These are phyloP conservation scores for Mellilla xanthometata DNA, from an alignment of 2,888 invertebrate species.

Conservation along the genomic window DNA sequence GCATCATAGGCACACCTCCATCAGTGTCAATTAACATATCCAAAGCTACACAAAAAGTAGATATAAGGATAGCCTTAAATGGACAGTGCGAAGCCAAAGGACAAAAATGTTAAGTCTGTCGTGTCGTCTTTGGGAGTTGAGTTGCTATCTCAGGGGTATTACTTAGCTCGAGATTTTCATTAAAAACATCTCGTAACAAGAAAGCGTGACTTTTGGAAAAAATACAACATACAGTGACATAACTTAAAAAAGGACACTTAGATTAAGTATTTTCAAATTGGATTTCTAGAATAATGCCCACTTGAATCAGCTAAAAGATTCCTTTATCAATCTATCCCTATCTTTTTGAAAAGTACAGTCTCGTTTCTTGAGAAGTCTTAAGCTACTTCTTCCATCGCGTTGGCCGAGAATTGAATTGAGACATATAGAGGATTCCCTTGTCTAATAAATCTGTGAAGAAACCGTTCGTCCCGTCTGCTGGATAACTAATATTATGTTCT, in stretches of 20 bases:
- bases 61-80: not conserved
- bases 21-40: conserved; percentile 69
- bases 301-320: conserved; percentile 1
- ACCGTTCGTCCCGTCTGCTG: conserved; percentile 27
- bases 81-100: too few species aligned
- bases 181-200: not conserved
- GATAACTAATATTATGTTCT: conserved; percentile 14
- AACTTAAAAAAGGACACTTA: not conserved
- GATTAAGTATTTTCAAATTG: not conserved
- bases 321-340: conserved; percentile 6
- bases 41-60: conserved; percentile 18
- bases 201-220: not conserved
- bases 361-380: conserved; percentile 16
- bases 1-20: conserved; percentile 66
- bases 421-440: conserved; percentile 38
- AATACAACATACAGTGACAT: not conserved
- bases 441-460: conserved; percentile 39
- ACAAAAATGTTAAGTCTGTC: too few species aligned
- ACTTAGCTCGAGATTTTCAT: not conserved
- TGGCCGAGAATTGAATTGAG: conserved; percentile 38
- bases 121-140: too few species aligned
- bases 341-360: conserved; percentile 4
- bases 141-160: not conserved
- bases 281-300: not conserved
- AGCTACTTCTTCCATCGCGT: conserved; percentile 26